phyloP scores from a whole-genome alignment of 2,888 invertebrate genomes.

The Cordilura impudica region DNA sequence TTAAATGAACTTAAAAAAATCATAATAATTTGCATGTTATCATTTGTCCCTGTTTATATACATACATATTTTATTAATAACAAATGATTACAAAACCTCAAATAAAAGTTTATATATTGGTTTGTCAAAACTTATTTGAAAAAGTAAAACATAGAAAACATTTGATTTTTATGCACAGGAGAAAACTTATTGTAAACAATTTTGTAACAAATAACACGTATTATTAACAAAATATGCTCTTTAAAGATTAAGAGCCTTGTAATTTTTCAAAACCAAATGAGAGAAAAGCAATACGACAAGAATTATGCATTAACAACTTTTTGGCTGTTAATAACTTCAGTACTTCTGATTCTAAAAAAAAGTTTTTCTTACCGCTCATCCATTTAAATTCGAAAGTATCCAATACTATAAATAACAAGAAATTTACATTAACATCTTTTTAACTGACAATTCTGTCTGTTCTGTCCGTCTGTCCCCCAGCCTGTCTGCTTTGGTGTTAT shows the following conservation, averaged over 20 bases:
- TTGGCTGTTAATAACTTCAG: slow-evolving; percentile 53
- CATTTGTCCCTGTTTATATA: not conserved
- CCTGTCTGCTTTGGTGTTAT: slow-evolving; percentile 6
- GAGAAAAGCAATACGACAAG: slow-evolving; percentile 22
- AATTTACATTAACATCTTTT: slow-evolving; percentile 52
- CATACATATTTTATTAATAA: slow-evolving; percentile 35
- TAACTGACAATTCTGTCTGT: slow-evolving; percentile 27
- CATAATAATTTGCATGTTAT: not conserved
- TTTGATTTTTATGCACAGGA: too few species aligned
- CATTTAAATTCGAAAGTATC: slow-evolving; percentile 34
- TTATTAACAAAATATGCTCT: too few species aligned
- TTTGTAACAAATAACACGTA: too few species aligned
- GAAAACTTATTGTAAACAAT: too few species aligned
- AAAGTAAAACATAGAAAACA: too few species aligned
- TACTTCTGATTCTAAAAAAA: not conserved
- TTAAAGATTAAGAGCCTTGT: not conserved
- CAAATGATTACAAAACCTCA: slow-evolving; percentile 28
- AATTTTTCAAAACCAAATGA: not conserved
- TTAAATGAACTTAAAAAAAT: too few species aligned
- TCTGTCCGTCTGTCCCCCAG: slow-evolving; percentile 15
- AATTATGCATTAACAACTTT: slow-evolving; percentile 55
- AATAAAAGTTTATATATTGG: slow-evolving; percentile 36
- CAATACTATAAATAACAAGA: slow-evolving; percentile 40
- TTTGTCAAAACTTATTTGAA: not conserved
- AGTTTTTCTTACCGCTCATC: slow-evolving; percentile 28